Conservation (phyloP, 2,888 invertebrate genomes). For the Euphydryas editha region DNA sequence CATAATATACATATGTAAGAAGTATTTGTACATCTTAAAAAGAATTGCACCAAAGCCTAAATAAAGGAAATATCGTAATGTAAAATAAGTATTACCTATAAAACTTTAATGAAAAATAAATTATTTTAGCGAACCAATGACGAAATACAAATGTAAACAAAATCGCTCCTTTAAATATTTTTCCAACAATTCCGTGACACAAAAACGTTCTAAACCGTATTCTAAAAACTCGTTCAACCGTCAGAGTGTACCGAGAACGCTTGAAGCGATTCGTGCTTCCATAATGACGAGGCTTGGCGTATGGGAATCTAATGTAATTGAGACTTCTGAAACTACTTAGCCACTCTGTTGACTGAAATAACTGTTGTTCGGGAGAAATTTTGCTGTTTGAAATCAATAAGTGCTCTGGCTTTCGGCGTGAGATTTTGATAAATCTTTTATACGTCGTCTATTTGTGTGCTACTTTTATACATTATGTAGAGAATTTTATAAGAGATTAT, state of each 20-base stretch:
- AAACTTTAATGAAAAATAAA: background rate
- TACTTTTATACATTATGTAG: background rate
- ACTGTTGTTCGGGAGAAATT: slow-evolving; percentile 48
- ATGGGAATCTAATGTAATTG: slow-evolving; percentile 73
- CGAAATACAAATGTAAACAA: background rate
- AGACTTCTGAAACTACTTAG: slow-evolving; percentile 62
- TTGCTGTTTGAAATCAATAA: slow-evolving; percentile 33
- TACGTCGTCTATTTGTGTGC: background rate
- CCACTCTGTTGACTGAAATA: slow-evolving; percentile 59
- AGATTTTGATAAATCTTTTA: background rate
- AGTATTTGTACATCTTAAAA: no score
- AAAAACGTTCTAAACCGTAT: slow-evolving; percentile 18
- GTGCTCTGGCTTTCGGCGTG: slow-evolving; percentile 1
- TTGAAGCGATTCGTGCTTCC: slow-evolving; percentile 68
- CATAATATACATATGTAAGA: no score
- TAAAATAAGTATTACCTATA: background rate
- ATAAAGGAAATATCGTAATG: slow-evolving; percentile 1
- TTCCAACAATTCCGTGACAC: slow-evolving; percentile 20
- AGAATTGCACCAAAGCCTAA: background rate
- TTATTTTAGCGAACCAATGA: background rate
- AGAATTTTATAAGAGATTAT: background rate
- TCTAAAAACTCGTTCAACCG: slow-evolving; percentile 37
- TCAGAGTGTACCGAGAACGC: slow-evolving; percentile 50
- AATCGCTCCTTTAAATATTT: background rate
- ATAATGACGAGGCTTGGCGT: slow-evolving; percentile 66